A percentile compares a stretch with the other conserved stretches of the same genome.
Evolutionary conservation across 2,113 vertebrate genomes (phyloP).

Genomic region (Callopanchax toddi): DNA sequence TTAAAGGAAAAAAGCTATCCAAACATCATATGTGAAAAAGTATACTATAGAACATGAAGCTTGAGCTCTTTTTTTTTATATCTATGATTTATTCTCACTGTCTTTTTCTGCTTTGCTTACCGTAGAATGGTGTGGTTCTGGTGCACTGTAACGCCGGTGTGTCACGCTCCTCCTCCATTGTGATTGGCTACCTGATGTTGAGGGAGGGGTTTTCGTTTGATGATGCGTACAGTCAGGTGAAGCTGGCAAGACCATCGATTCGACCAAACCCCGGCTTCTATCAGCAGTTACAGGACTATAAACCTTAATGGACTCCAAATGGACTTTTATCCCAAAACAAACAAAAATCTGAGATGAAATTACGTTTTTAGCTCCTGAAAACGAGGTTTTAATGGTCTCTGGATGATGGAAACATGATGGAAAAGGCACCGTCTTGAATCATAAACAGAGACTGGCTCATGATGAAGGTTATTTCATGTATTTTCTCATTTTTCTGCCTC

Average conservation of each 20-base stretch:
- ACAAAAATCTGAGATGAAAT: neutral
- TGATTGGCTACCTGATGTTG: slow-evolving; percentile 91
- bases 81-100: neutral
- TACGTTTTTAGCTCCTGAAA: neutral
- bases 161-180: slow-evolving; percentile 88
- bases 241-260: slow-evolving; percentile 84
- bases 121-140: slow-evolving; percentile 87
- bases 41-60: no score
- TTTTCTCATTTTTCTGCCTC: no score
- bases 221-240: slow-evolving; percentile 86
- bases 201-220: slow-evolving; percentile 85
- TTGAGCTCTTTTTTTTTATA: no score
- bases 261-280: slow-evolving; percentile 92
- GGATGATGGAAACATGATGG: no score
- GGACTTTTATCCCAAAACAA: neutral
- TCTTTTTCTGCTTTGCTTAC: neutral
- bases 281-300: slow-evolving; percentile 88
- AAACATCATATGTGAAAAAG: no score
- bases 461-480: no score
- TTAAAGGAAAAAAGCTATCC: no score
- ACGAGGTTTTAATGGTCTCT: no score
- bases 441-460: no score
- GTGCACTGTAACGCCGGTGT: slow-evolving; percentile 97
- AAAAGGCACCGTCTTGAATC: no score
- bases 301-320: slow-evolving; percentile 45